Base-by-base conservation (phyloP, 2,113 vertebrate species). In the Nettapus auritus region DNA sequence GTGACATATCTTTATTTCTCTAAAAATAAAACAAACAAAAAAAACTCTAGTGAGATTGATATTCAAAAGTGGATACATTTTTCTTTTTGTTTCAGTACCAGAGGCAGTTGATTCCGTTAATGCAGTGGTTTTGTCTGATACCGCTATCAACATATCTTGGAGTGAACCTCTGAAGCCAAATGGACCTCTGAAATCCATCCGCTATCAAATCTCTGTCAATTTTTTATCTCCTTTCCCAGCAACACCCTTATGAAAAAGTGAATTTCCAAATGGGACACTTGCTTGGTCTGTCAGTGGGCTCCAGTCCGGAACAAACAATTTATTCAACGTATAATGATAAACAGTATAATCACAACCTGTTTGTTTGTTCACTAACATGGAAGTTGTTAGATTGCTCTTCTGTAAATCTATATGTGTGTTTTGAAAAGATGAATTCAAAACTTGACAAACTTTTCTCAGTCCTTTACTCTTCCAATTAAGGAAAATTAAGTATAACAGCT, bases 81-180 rank as follows among this genome's bases (percentile, higher is more conserved):
- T 88, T 40, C n/a, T 94, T 40, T 97, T 84, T 94, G 23, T 98
- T 97, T 94, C 93, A 98, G 98, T 98, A 68, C 98, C 98, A 68
- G 97, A 94, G 70, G 95, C 95, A 34, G 97, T 97, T 50, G n/a
- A 50, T n/a, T 71, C 77, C 36, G 77, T 97, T 76, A 84, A 94
- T n/a, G 34, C 77, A 28, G 90, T 88, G 0, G 96, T 97, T 95
- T 78, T 94, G 71, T 98, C 98, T 62, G 97, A 98, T 71, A 97
- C 86, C 8, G 94, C 50, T 29, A 78, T 98, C 34, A 57, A 52
- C 9, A 26, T 98, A 83, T 91, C 91, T 85, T 98, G 98, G 98
- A 95, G 46, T 82, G 97, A 97, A 53, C 93, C 98, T 86, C 29
- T 53, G n/a, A 91, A 95, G 69, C 97, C 98, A 53, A 98, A 98